Percentiles rank a stretch among this genome's conserved stretches.
These are phyloP conservation scores for Tragelaphus scriptus DNA, from an alignment of 2,113 vertebrate species.

Conservation along the genomic window DNA sequence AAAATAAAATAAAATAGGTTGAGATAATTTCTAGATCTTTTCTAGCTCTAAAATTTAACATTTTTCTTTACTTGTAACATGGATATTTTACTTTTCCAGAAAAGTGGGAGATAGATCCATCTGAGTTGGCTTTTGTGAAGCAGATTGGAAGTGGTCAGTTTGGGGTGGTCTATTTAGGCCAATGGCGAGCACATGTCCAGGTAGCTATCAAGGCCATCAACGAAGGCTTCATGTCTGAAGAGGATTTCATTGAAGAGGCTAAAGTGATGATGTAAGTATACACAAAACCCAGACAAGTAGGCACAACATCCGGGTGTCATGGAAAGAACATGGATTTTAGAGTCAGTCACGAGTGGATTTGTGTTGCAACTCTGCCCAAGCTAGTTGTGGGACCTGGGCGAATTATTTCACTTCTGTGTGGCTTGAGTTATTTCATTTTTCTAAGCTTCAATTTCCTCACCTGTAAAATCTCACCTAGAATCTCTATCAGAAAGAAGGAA, in stretches of 20 bases:
- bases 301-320: not conserved
- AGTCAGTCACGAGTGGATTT: not conserved
- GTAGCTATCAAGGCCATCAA: conserved; percentile 83
- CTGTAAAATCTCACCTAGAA: not conserved
- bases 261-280: conserved; percentile 86
- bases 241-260: conserved; percentile 87
- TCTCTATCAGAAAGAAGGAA: not conserved
- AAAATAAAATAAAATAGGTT: not conserved
- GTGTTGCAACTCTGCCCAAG: not conserved
- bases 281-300: too few species aligned
- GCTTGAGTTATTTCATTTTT: not conserved
- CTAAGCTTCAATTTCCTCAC: not conserved
- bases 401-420: not conserved
- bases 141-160: conserved; percentile 82
- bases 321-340: not conserved
- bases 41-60: not conserved
- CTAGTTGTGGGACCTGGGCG: not conserved
- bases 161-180: conserved; percentile 79
- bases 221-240: conserved; percentile 84
- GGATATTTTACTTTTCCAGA: conserved; percentile 71
- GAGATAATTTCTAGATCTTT: not conserved
- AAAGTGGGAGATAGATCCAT: conserved; percentile 80
- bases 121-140: conserved; percentile 77
- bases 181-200: conserved; percentile 74
- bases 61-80: not conserved